Evolutionary conservation across 2,797 vertebrate genomes (phyloP).

Genomic region (Alfaro cultratus): DNA sequence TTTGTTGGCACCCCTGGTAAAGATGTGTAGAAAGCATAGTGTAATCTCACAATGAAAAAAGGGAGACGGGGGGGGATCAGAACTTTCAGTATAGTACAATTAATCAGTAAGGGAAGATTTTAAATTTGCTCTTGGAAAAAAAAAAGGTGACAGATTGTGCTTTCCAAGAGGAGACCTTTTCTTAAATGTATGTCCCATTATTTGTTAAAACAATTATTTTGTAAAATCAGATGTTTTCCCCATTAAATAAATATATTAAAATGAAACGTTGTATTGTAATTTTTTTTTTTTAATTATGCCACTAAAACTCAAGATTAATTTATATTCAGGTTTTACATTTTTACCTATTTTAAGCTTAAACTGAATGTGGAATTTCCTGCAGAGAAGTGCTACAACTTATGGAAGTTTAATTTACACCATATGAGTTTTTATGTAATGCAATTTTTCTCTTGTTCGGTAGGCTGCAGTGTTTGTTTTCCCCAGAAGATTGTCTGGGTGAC

Average conservation of each 20-base stretch:
- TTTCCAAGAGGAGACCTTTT: background rate
- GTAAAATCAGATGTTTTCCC: background rate
- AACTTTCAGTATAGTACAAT: background rate
- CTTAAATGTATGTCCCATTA: background rate
- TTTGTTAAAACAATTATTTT: background rate
- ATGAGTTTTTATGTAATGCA: background rate
- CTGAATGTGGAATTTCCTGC: background rate
- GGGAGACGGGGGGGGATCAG: background rate
- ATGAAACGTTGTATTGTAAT: background rate
- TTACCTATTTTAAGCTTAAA: background rate
- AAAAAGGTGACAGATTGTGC: no score
- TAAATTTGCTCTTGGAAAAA: background rate
- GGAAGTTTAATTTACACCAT: background rate
- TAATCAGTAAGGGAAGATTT: background rate
- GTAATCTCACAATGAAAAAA: background rate
- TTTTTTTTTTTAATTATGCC: background rate
- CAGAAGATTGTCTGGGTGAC: constrained; percentile 17
- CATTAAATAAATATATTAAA: background rate
- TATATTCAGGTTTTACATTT: background rate
- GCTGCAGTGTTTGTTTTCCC: constrained; percentile 27
- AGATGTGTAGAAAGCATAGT: background rate
- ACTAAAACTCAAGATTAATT: background rate
- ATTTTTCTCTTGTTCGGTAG: constrained; percentile 24
- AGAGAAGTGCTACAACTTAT: background rate
- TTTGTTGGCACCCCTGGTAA: background rate